Evolutionary conservation across 1,140 invertebrate species (phyloP), one percentile per base, ranked within the genome.

Genomic region (Philopotamus ludificatus): DNA sequence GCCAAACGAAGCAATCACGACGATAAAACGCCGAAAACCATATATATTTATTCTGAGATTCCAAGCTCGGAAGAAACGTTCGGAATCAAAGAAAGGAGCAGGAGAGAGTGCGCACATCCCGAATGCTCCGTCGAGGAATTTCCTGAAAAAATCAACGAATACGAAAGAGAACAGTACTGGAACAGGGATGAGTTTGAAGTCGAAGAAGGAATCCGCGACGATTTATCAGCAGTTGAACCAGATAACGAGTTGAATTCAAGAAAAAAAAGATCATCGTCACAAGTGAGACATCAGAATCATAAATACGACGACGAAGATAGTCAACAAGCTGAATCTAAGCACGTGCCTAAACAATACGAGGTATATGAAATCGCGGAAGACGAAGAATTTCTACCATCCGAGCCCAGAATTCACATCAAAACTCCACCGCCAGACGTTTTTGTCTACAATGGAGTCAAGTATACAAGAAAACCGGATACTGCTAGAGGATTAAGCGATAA

Each of bases 351-450:
- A 28, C 77, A 82, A 45, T 81, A 78, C 49, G 77, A 84, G 66
- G 82, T 83, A 2, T 79, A 83, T 61, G 79, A 81, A 67, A 72
- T 76, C 53, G 75, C 76, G 18, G 82, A 80, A 2, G 81, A 82
- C 2, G 71, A 75, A 22, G 74, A 76, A 2, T 74, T 71, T 0
- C 67, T 70, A 3, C 70, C 74, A 1, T 72, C 73, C n/a, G 75
- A 75, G 8, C 75, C 74, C 2, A 77, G 75, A 62, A 74, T 78
- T 42, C 72, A 79, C 63, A 78, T 77, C 74, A 39, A 28, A 65
- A 3, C 49, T 16, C 28, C 58, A 21, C 41, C 42, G 16, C 63
- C 64, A 12, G 54, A 65, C 15, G n/a, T 20, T 2, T 22, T 66
- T 18, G 49, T 54, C 54, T 62, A 63, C 15, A 42, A 47, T 49